Evolutionary conservation across 2,888 invertebrate species (phyloP).

Genomic region (Philereme vetulata): DNA sequence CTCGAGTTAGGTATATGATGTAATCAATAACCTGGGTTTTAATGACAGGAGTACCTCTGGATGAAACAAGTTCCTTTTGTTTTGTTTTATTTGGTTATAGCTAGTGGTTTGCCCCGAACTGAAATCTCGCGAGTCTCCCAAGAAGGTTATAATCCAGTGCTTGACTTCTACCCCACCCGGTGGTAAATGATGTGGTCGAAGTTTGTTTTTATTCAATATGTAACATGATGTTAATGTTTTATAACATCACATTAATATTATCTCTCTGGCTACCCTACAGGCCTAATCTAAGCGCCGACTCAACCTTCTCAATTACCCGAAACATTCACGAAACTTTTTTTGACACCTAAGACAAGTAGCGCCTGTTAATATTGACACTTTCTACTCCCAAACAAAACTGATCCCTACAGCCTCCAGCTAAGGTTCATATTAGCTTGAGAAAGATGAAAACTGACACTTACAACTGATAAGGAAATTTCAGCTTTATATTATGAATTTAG

Average conservation of each 20-base stretch:
- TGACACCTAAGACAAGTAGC: constrained; percentile 64
- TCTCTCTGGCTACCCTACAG: constrained; percentile 10
- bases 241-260: background rate
- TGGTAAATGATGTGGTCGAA: too few relatives aligned
- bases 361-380: constrained; percentile 56
- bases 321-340: constrained; percentile 59
- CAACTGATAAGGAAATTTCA: constrained; percentile 3
- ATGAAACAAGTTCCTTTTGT: too few relatives aligned
- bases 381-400: constrained; percentile 14
- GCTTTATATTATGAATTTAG: constrained; percentile 3
- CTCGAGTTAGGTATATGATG: too few relatives aligned
- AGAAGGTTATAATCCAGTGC: too few relatives aligned
- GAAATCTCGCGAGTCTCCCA: too few relatives aligned
- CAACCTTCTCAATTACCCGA: constrained; percentile 60
- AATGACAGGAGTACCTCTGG: too few relatives aligned
- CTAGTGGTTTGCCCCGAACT: too few relatives aligned
- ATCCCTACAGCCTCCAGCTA: constrained; percentile 1
- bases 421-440: background rate
- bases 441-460: constrained; percentile 2
- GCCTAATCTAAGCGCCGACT: constrained; percentile 39
- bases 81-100: too few relatives aligned
- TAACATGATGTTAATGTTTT: too few relatives aligned
- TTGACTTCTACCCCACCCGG: too few relatives aligned
- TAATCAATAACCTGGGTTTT: too few relatives aligned
- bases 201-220: too few relatives aligned